Evolutionary conservation across 2,888 invertebrate genomes (phyloP), one percentile per base, ranked within the genome.

Genomic region (Spisula subtruncata): DNA sequence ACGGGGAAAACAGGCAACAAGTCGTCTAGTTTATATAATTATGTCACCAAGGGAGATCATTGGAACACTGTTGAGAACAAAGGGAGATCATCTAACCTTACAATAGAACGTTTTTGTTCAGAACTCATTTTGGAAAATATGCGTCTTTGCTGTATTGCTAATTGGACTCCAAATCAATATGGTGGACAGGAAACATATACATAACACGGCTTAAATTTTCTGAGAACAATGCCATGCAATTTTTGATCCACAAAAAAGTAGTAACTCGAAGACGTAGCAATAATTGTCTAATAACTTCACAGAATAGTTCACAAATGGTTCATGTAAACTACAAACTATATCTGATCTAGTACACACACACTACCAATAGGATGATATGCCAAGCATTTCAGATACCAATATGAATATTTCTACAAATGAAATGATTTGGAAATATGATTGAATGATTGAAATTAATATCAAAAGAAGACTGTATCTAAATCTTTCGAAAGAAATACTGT

Each of bases 371-470:
- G n/a, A n/a, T 66, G 10, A 25, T 2, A 66, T 66, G 60, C 20
- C 60, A 66, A 66, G 25, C 60, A 66, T 25, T 25, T 66, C 25
- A 10, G 8, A 60, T 20, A 60, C 20, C 14, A 8, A n/a, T 60
- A 60, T 60, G 60, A 60, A n/a, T 60, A 2, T 25, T 60, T 60
- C 25, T 60, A 60, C 51, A 60, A 20, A 60, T 60, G 60, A 60
- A 60, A 60, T 66, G 60, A 66, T 6, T 66, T 41, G 2, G 12
- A 12, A 66, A n/a, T 25, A 25, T 66, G 25, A 25, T 6, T 25
- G 25, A n/a, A 66, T n/a, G n/a, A n/a, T n/a, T n/a, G n/a, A n/a
- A n/a, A n/a, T 66, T 66, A 66, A 66, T 66, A 25, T 66, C 60
- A 66, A 66, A 66, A 66, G 14, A 25, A 66, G 25, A 66, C 12